Evolutionary conservation across 2,797 vertebrate genomes (phyloP), one percentile per base, ranked within the genome.

Genomic region (Rhynchotus rufescens): DNA sequence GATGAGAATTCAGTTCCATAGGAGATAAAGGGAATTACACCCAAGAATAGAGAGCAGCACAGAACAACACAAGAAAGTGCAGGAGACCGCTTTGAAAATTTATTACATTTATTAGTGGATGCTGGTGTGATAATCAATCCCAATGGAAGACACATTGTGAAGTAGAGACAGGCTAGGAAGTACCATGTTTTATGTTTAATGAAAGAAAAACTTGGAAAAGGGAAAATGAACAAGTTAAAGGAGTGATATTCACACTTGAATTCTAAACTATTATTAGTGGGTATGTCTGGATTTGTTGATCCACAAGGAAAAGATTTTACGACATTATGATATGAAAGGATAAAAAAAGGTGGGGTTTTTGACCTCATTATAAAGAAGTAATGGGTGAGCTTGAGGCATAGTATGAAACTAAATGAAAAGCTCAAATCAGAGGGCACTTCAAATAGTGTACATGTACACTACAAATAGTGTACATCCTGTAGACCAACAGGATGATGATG

Each of bases 1-100:
- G 15, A 62, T 34, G 22, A 65, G 68, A 6, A 34, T 12, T 45
- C 23, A 11, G 4, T 30, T 68, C 77, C 56, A 4, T 51, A 51
- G 28, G 12, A 59, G 14, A 21, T 86, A 84, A 79, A 85, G 34
- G 22, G 12, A 68, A 51, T 4, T 57, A 20, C 51, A 76, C 13
- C 26, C 12, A 62, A 52, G 15, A 72, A 59, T 65, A 47, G 13
- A 74, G 23, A 75, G 10, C 3, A 59, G 8, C 34, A 14, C 1
- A 75, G 79, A 90, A 34, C 30, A 82, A 60, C 15, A 54, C 21
- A 68, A 61, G n/a, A 91, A 90, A 82, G 77, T 47, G 8, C 12
- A 83, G 59, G 92, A 79, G 9, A 62, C 19, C 78, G 47, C 75
- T 91, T 89, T 75, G 82, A 90, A 90, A 77, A 78, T 78, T 87